Base-by-base conservation (phyloP, 1,140 invertebrate genomes). In the Drosophila kikkawai region DNA sequence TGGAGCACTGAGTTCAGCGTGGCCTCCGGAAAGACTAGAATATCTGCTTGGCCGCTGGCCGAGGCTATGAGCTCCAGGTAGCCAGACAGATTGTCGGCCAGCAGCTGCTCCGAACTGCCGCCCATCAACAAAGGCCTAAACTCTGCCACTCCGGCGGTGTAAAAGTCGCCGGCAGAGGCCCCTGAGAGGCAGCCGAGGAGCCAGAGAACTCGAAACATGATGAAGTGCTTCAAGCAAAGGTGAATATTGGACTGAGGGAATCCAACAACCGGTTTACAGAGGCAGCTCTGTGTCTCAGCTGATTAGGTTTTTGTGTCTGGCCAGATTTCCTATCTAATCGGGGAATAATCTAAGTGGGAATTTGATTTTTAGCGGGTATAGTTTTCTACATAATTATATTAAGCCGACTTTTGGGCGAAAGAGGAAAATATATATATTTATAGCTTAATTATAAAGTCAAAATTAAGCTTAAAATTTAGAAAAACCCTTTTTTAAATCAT, bases 21-120 rank as follows among this genome's bases (percentile, higher is more conserved):
- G 61, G 93, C 88, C 93, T 98, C 97, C 0, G 97, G 97, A 85
- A 98, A 98, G 8, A 98, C 96, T 1, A 98, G 93, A 6, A 98
- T 97, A 67, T 98, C 95, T 0, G 94, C 95, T 0, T 94, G 95
- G 67, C 84, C 71, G 19, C 79, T 75, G 0, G 76, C 82, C 9
- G 66, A 58, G 3, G 32, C 26, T 7, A 93, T 78, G 8, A 93
- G 66, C 12, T 82, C 56, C 39, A 82, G 50, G 68, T 92, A 92
- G 0, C 74, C 85, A 0, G 22, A 26, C 11, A 92, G 74, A 67
- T 92, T 90, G 9, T 90, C 65, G 4, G 56, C 63, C 8, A 92
- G 50, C 60, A 87, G 34, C 15, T 92, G 67, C 7, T 58, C 50
- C 0, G 88, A 87, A 2, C 8, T 78, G 19, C 61, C 75, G 0